Base-by-base conservation (phyloP, 1,140 invertebrate genomes). In the Cydia strobilella region DNA sequence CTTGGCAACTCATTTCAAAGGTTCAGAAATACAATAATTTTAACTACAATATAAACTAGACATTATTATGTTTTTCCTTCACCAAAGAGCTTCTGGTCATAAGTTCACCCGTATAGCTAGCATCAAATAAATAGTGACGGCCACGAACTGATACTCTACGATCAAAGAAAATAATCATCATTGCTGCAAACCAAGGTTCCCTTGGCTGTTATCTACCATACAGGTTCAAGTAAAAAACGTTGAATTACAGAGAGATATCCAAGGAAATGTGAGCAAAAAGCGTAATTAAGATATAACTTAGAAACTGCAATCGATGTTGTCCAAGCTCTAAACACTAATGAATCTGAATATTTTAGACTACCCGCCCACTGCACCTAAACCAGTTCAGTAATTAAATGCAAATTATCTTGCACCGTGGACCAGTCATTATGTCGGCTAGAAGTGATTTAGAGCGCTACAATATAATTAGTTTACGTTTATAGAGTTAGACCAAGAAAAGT, bases 321-420 rank as follows among this genome's bases (percentile, higher is more conserved):
- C 18, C 54, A 59, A 39, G 23, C 13, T 65, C 25, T 35, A n/a
- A 69, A 69, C 65, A 69, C 65, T 69, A 69, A 69, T 69, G 65
- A 69, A 69, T 69, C 27, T 31, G 23, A 69, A 42, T 35, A 31
- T 66, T 63, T 63, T 35, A 66, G 63, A 66, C 63, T 66, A n/a
- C 13, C 63, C 63, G 20, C 20, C 54, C 74, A 77, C 77, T 75
- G 76, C 27, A 63, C 42, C 59, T 63, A 74, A 27, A 71, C 76
- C 69, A 42, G 74, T 39, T 25, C 15, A 31, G 59, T 80, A 80
- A 77, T 80, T 76, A 80, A 76, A 77, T 77, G 76, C 74, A 76
- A 80, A 80, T 77, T 35, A 66, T 69, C 27, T 69, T 35, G 27
- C 27, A 69, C 15, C n/a, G 31, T 35, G 9, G 62, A 63, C 27